Conservation (phyloP, 2,797 vertebrate species). For the Florisuga fusca region DNA sequence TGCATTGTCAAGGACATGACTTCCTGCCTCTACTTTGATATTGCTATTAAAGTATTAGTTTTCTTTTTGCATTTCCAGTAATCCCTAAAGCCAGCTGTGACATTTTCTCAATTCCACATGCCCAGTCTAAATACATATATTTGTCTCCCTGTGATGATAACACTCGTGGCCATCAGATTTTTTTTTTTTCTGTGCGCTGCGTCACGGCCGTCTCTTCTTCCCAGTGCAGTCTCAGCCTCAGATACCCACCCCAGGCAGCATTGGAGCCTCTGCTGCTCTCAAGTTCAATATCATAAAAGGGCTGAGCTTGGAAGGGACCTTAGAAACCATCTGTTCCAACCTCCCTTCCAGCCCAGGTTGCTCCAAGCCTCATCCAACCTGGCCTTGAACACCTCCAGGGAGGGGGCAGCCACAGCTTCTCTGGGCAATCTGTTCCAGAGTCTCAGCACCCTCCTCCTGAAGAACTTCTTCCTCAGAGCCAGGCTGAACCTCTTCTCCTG, state of each 20-base stretch:
- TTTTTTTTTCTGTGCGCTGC: not conserved
- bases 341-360: too few relatives aligned
- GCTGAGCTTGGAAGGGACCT: too few relatives aligned
- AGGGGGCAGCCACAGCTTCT: too few relatives aligned
- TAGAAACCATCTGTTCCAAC: too few relatives aligned
- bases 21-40: not conserved
- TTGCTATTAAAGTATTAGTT: conserved; percentile 11
- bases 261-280: not conserved
- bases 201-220: not conserved
- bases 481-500: too few relatives aligned
- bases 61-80: not conserved
- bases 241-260: not conserved
- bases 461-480: too few relatives aligned
- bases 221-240: rapidly evolving
- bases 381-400: too few relatives aligned
- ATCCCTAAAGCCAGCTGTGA: conserved; percentile 36
- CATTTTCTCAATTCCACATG: not conserved
- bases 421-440: too few relatives aligned
- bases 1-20: conserved; percentile 21
- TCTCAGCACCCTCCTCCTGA: too few relatives aligned
- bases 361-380: too few relatives aligned
- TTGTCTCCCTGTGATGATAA: not conserved
- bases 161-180: rapidly evolving
- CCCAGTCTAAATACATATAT: not conserved
- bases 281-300: too few relatives aligned